Base-by-base conservation (phyloP, 2,888 invertebrate species). In the Sarcophaga subvicina region DNA sequence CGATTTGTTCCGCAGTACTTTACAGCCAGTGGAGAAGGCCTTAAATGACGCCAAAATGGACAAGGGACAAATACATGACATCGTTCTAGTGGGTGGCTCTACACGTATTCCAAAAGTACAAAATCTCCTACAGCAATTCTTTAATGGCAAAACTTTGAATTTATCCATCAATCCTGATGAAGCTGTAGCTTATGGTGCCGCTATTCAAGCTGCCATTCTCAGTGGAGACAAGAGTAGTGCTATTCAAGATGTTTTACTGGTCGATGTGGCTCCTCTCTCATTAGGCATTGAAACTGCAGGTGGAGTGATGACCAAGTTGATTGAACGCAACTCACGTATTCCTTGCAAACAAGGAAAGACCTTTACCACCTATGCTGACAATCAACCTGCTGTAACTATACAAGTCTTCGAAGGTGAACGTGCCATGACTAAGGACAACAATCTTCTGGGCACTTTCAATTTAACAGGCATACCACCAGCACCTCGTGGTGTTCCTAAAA, bases 381-480 rank as follows among this genome's bases (percentile, higher is more conserved):
- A 97, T 93, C 97, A 97, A 92, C 95, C 96, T 2, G 96, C 95
- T 0, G 96, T 97, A 54, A 95, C 95, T 45, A 95, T 97, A 89
- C 96, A 96, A 91, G 96, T 96, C 20, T 96, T 95, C 91, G 96
- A 97, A 91, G 97, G 97, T 70, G 97, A 97, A 93, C 94, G 97
- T 49, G 97, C 97, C 69, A 97, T 98, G 97, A 98, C 98, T 89
- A 97, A 97, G 91, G 98, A 98, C 93, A 98, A 98, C 94, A 97
- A 99, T 93, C 94, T 98, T 60, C 95, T 99, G 88, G 99, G 99
- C 85, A 98, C 98, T 93, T 99, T 99, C 94, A 98, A 99, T 93
- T 95, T 99, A 80, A 97, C 97, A 25, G 98, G 98, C 60, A 98
- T 99, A 91, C 98, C 98, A 3, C 98, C 98, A 25, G 97, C 97